Evolutionary conservation across 1,140 invertebrate genomes (phyloP).

Genomic region (Drosophila auraria): DNA sequence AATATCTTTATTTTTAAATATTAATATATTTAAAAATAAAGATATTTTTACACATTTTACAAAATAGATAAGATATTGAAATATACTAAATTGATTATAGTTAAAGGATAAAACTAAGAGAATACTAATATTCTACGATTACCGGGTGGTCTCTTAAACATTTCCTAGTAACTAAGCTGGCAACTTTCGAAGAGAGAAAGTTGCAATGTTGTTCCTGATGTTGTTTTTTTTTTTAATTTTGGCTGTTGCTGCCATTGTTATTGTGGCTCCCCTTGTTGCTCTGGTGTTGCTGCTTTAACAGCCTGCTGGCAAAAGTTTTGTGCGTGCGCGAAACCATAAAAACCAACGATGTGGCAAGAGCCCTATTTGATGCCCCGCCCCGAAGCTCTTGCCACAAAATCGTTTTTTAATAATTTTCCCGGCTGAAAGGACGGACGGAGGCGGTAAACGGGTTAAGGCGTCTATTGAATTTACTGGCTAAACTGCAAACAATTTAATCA

Average conservation of each 20-base stretch:
- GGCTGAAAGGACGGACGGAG: slow-evolving; percentile 2
- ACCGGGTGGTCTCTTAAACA: slow-evolving; percentile 4
- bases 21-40: too few species aligned
- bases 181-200: slow-evolving; percentile 2
- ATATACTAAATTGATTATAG: background rate
- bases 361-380: slow-evolving; percentile 58
- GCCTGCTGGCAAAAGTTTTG: slow-evolving; percentile 67
- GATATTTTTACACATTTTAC: too few species aligned
- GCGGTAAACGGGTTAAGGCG: slow-evolving; percentile 3
- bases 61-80: background rate
- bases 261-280: slow-evolving; percentile 37
- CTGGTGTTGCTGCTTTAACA: slow-evolving; percentile 33
- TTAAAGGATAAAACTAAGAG: too few species aligned
- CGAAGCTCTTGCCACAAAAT: slow-evolving; percentile 59
- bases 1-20: too few species aligned
- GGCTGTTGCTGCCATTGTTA: slow-evolving; percentile 27
- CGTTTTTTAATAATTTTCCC: slow-evolving; percentile 73
- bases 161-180: slow-evolving; percentile 10
- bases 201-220: slow-evolving; percentile 12
- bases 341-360: slow-evolving; percentile 80
- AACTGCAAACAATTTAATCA: slow-evolving; percentile 55
- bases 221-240: slow-evolving; percentile 6
- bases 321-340: slow-evolving; percentile 81
- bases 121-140: background rate
- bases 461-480: slow-evolving; percentile 56